Evolutionary conservation across 53 echinoderm and acorn worm species (phyloP), one percentile per base, ranked within the genome.

Genomic region (Arbacia lixula): DNA sequence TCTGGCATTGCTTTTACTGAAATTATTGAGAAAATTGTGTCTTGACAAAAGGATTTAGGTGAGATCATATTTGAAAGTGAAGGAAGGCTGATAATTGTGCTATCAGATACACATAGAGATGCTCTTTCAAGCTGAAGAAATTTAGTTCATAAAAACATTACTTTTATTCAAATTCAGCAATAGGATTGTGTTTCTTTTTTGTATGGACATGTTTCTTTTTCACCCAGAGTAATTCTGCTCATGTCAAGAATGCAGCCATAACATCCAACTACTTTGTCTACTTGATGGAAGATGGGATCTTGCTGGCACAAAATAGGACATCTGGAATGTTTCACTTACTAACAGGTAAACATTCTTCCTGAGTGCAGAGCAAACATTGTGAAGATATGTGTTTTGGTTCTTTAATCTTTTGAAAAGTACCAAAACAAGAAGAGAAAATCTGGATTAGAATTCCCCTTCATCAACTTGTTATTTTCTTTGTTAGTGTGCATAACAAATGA

Each of bases 241-340:
- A 27, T 71, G 43, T 71, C 41, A 71, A 24, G 43, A 43, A 71
- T 43, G 43, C 43, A 41, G 71, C 71, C 27, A 49, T 71, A 40
- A 71, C 71, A 12, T 12, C 71, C 0, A 5, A 25, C 26, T 14
- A 10, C 10, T 21, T 71, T 25, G 29, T 71, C 28, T 71, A 71
- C 46, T 16, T 46, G 26, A 37, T 71, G 21, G 41, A 40, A 14
- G 71, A 46, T 26, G 71, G 71, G 46, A 29, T 27, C 28, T 2
- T 71, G 17, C 71, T 71, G 17, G 12, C 30, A 49, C 71, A 71
- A 29, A 46, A 71, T 25, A 40, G 71, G n/a, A 40, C 71, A 9
- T 71, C 71, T 6, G 71, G 71, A 29, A 10, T 1, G 17, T 71
- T 71, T 9, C 39, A 29, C 22, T 14, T n/a, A n/a, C 29, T 71